Evolutionary conservation across 2,888 invertebrate species (phyloP), one percentile per base, ranked within the genome.

Genomic region (Dolomedes plantarius): DNA sequence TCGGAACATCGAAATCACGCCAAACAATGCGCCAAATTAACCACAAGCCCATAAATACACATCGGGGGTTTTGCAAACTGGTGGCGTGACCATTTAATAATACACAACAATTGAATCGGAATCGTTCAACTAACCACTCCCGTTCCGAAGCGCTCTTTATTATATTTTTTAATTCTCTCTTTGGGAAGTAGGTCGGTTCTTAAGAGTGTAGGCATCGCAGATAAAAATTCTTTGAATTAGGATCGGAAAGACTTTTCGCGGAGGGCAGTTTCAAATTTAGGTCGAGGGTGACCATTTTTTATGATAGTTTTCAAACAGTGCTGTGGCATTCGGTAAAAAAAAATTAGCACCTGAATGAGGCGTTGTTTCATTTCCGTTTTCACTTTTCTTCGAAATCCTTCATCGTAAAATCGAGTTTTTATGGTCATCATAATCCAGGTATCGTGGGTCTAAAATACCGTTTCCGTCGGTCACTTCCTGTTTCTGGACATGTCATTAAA

Each of bases 21-120:
- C 56, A 56, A 23, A 56, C 56, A 56, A 56, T 56, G 23, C 19
- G 23, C 2, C 56, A 56, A 56, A 56, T 56, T 56, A 56, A 56
- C 2, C 19, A 19, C 19, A 2, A 19, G 11, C 6, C 23, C 56
- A 56, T 56, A 56, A 56, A 56, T 19, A 23, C 19, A 5, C 56
- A 5, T 2, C 3, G 23, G 11, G 23, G 1, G 23, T 6, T 56
- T 23, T 56, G 19, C 23, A 23, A 56, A 56, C 36, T 36, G 36
- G 36, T 9, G 36, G 36, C 56, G 56, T 56, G 56, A 56, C 56
- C 23, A 11, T 23, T 56, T 56, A 56, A 56, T 56, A 56, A 56
- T 23, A 19, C 5, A 56, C 56, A 23, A 56, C 46, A 46, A 23
- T 56, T 23, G 23, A 56, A 56, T 56, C 56, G 23, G 23, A 23